Evolutionary conservation across 2,797 vertebrate genomes (phyloP).

Genomic region (Novumbra hubbsi): DNA sequence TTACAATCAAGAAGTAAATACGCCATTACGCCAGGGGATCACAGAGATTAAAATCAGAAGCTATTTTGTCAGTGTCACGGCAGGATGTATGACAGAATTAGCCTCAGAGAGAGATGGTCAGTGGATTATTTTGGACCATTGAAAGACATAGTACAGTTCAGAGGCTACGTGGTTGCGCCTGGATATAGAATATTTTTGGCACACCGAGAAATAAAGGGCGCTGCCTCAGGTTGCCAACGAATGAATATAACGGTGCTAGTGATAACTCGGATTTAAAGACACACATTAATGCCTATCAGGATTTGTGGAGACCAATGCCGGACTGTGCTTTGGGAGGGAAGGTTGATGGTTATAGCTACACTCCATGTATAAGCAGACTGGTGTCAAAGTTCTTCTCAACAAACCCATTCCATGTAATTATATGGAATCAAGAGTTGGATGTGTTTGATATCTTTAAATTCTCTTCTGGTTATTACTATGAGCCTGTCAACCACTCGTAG

Average conservation of each 20-base stretch:
- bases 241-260: not conserved
- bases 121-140: constrained; percentile 35
- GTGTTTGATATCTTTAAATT: not conserved
- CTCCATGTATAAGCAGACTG: no score
- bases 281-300: no score
- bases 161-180: not conserved
- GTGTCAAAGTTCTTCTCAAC: no score
- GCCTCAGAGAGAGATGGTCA: constrained; percentile 34
- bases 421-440: no score
- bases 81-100: constrained; percentile 66
- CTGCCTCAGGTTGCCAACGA: not conserved
- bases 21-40: constrained; percentile 49
- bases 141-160: constrained; percentile 41
- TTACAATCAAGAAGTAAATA: constrained; percentile 48
- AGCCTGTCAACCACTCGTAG: not conserved
- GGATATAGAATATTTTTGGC: not conserved
- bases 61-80: constrained; percentile 56
- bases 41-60: constrained; percentile 61
- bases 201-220: not conserved
- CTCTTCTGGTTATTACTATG: not conserved
- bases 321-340: no score
- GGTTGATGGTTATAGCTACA: no score
- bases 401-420: no score
- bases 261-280: not conserved
- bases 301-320: no score